Base-by-base conservation (phyloP, 2,113 vertebrate genomes). In the Struthio camelus region DNA sequence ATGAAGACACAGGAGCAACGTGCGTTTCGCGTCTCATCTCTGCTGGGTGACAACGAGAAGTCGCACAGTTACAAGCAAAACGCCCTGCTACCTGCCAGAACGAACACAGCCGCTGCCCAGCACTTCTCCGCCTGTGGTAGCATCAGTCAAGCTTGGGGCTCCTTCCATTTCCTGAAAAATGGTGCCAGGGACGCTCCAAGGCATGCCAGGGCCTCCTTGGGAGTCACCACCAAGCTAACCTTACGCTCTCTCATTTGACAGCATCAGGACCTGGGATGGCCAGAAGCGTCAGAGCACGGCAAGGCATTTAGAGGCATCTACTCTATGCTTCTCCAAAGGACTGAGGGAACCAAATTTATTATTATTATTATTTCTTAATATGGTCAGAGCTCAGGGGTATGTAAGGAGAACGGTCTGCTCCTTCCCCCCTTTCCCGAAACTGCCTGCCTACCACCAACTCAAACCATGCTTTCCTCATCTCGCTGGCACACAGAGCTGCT, bases 261-360 rank as follows among this genome's bases (percentile, higher is more conserved):
- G 66, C 0, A 0, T 14, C 10, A 6, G 51, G 44, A 70, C 10
- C 53, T 27, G 8, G 50, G 36, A 18, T 4, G 48, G 70, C 38
- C 85, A 46, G 8, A 5, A 65, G 25, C 4, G 56, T 72, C 19
- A 32, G 32, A 23, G 9, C 27, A 20, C 2, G 46, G 71, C 54
- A 10, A 81, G 42, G n/a, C 54, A 9, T 6, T 3, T 20, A 10
- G 53, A 72, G 8, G 8, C 38, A 38, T 34, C 30, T 8, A 6
- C 56, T 56, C 20, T 3, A 3, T 34, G 27, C 17, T 71, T 27
- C 65, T 73, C 51, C 67, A 23, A 56, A 40, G 28, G 25, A 23
- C 36, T 75, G 40, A 64, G 40, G 6, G 19, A 67, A 24, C 12
- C 5, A 16, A 9, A 11, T 14, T 65, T 32, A 27, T 32, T n/a